Conservation (phyloP, 1,140 invertebrate genomes). For the Bombus waltoni region DNA sequence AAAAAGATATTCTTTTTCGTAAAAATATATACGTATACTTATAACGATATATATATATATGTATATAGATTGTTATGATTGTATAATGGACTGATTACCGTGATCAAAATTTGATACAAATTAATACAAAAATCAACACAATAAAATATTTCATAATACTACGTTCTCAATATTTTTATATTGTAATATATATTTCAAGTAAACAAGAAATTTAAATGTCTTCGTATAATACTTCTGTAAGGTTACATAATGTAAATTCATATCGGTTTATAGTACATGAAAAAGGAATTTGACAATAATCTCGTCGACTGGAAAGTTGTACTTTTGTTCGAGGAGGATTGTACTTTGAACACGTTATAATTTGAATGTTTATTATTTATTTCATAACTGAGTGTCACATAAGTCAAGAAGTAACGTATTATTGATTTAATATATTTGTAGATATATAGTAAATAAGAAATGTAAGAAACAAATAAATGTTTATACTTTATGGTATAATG, state of each 20-base stretch:
- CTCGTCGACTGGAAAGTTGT: background rate
- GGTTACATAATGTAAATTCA: background rate
- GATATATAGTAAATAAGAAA: background rate
- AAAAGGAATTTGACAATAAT: background rate
- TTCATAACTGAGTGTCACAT: background rate
- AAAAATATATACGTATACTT: background rate
- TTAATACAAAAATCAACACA: background rate
- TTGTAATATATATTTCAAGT: constrained; percentile 7
- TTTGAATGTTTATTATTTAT: background rate
- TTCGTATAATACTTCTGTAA: background rate
- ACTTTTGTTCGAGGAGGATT: background rate
- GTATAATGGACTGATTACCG: background rate
- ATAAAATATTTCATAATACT: constrained; percentile 1
- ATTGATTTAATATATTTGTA: background rate
- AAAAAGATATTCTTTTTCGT: background rate
- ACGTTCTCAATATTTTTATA: background rate
- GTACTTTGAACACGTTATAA: no score
- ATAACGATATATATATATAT: background rate
- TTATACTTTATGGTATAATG: constrained; percentile 16
- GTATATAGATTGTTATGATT: background rate
- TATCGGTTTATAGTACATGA: background rate
- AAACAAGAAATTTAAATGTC: background rate
- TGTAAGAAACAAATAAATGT: background rate
- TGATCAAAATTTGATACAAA: background rate
- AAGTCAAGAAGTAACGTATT: background rate